phyloP scores from a whole-genome alignment of 2,888 invertebrate genomes.

The Pinctada fucata region DNA sequence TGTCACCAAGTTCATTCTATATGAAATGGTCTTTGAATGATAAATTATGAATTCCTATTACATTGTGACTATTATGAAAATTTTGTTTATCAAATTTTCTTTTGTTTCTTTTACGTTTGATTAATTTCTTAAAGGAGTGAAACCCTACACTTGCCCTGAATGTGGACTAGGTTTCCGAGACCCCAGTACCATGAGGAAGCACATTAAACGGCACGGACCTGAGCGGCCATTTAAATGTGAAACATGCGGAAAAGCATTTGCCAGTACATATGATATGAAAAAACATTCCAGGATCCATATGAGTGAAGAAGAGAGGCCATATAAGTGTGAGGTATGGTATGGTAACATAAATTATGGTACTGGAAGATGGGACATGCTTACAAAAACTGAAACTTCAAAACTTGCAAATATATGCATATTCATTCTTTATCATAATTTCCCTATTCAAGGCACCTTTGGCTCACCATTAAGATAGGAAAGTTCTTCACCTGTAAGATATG shows the following conservation, averaged over 20 bases:
- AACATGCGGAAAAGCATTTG: slow-evolving; percentile 29
- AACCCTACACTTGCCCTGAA: slow-evolving; percentile 32
- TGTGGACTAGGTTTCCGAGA: slow-evolving; percentile 39
- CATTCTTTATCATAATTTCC: neutral
- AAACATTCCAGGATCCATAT: slow-evolving; percentile 31
- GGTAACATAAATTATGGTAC: too few species aligned
- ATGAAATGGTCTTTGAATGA: too few species aligned
- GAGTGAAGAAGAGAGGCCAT: slow-evolving; percentile 29
- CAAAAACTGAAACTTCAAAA: neutral
- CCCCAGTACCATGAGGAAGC: slow-evolving; percentile 37
- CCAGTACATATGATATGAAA: slow-evolving; percentile 26
- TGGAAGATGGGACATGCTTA: neutral
- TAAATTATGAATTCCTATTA: too few species aligned
- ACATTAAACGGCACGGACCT: slow-evolving; percentile 27
- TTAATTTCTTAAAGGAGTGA: slow-evolving; percentile 29
- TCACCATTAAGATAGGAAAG: too few species aligned
- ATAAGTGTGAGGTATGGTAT: slow-evolving; percentile 15
- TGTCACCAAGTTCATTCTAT: too few species aligned
- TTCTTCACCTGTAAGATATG: too few species aligned
- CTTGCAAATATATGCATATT: neutral
- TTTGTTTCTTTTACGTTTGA: too few species aligned
- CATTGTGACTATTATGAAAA: too few species aligned
- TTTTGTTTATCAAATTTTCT: too few species aligned
- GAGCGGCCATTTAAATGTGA: slow-evolving; percentile 35
- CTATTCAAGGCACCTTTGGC: too few species aligned